Evolutionary conservation across 1,140 invertebrate species (phyloP).

Genomic region (Agraylea sexmaculata): DNA sequence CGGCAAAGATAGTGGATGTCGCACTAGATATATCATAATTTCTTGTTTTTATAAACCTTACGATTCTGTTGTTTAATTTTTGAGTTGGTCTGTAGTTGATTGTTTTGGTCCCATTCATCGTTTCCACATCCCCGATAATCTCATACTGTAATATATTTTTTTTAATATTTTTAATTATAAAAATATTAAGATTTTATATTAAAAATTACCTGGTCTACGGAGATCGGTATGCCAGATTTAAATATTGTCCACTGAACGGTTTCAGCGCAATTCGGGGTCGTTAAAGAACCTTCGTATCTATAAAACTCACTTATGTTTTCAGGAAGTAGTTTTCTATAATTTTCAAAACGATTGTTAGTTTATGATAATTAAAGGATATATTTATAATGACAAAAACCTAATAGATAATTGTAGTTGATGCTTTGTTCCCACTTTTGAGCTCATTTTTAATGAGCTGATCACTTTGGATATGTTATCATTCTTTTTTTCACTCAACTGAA

Average conservation of each 20-base stretch:
- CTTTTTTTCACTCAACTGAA: conserved; percentile 8
- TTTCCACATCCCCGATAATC: conserved; percentile 9
- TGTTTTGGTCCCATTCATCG: conserved; percentile 11
- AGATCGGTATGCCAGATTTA: conserved; percentile 11
- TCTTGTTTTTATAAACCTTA: conserved; percentile 3
- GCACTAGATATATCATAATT: neutral
- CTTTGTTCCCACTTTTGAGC: conserved; percentile 4
- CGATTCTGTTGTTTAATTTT: conserved; percentile 11
- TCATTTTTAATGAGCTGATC: conserved; percentile 3
- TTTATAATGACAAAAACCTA: conserved; percentile 9
- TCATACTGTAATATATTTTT: conserved; percentile 15
- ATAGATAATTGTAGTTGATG: conserved; percentile 7
- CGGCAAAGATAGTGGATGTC: neutral
- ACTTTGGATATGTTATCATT: conserved; percentile 9
- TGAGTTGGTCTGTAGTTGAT: conserved; percentile 9
- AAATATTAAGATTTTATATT: neutral
- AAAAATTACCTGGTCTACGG: conserved; percentile 11
- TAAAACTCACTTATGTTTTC: conserved; percentile 9
- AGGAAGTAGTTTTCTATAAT: conserved; percentile 14
- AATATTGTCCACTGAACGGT: conserved; percentile 18
- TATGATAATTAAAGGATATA: neutral
- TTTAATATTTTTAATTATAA: neutral
- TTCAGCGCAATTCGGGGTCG: conserved; percentile 15
- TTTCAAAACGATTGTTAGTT: conserved; percentile 1
- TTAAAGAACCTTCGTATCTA: conserved; percentile 17